Conservation (phyloP, 2,797 vertebrate species). For the Philypnodon macrostomus region DNA sequence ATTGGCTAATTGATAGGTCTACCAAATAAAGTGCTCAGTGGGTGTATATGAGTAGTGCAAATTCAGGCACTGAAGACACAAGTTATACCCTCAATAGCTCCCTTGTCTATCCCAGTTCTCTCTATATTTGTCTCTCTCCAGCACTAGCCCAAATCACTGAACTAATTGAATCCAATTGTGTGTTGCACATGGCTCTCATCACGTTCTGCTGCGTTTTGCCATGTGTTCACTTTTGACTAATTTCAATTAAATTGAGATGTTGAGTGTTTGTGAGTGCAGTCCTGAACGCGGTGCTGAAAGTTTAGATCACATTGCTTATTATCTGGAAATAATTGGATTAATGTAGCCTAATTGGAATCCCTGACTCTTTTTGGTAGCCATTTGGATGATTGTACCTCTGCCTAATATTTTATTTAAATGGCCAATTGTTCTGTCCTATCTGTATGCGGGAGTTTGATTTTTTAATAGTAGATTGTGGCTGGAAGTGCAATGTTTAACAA, state of each 20-base stretch:
- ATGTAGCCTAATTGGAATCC: slow-evolving; percentile 2
- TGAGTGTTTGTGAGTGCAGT: slow-evolving; percentile 16
- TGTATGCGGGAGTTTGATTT: slow-evolving; percentile 17
- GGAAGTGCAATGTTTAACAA: slow-evolving; percentile 36
- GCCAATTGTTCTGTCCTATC: background rate
- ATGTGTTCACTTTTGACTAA: slow-evolving; percentile 52
- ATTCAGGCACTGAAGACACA: no score
- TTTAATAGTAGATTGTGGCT: slow-evolving; percentile 18
- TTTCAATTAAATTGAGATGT: slow-evolving; percentile 49
- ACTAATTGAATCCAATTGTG: slow-evolving; percentile 67
- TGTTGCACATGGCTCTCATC: slow-evolving; percentile 59
- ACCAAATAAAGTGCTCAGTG: no score
- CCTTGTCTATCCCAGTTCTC: no score
- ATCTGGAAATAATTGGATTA: slow-evolving; percentile 18
- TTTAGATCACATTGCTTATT: slow-evolving; percentile 28
- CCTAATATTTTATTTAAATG: slow-evolving; percentile 3
- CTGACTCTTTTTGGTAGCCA: slow-evolving; percentile 4
- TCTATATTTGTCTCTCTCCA: slow-evolving; percentile 47
- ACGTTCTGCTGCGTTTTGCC: slow-evolving; percentile 43
- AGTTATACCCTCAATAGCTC: no score
- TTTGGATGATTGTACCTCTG: background rate
- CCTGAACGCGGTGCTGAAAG: slow-evolving; percentile 13
- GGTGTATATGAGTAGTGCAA: no score
- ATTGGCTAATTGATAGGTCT: no score
- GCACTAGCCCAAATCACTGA: slow-evolving; percentile 39